Evolutionary conservation across 1,140 invertebrate genomes (phyloP), one percentile per base, ranked within the genome.

Genomic region (Hycleus cichorii): DNA sequence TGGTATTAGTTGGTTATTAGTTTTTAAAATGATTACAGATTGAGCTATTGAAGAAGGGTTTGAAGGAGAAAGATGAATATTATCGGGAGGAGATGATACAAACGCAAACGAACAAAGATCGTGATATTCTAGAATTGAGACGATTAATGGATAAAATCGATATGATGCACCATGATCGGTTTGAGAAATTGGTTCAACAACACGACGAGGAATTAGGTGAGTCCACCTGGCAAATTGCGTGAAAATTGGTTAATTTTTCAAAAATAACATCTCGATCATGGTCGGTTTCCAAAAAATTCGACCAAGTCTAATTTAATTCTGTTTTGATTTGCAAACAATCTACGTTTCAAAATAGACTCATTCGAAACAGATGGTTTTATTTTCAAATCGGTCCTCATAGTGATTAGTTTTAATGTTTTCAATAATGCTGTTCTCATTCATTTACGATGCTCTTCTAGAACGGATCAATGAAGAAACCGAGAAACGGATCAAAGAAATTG

Each of bases 131-230:
- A 60, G 80, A 80, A 45, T 70, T 81, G 8, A 68, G 79, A 64
- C 67, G 80, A 58, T 74, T 81, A 59, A 73, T 83, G 56, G 79
- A 81, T 56, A 81, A 80, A 64, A 70, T 77, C n/a, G 79, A 77
- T 59, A 76, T 80, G 65, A 68, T 73, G 3, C 78, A 78, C 64
- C 76, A 80, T 49, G 78, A 81, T 26, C 73, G 78, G 67, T 75
- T 81, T 46, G 82, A 85, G 65, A 78, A 81, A 63, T 66, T 85
- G 57, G 69, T 75, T 18, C 70, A 77, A 26, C 67, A 80, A 52
- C 78, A 84, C 69, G 75, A 78, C 57, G 72, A 78, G 62, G 78
- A 85, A 72, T 66, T 86, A 65, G 78, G 83, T 84, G 69, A 70
- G 70, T 8, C 9, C 10, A 8, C 10, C 32, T 32, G 32, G 7